Conservation (phyloP, 2,888 invertebrate genomes). For the Gortyna flavago region DNA sequence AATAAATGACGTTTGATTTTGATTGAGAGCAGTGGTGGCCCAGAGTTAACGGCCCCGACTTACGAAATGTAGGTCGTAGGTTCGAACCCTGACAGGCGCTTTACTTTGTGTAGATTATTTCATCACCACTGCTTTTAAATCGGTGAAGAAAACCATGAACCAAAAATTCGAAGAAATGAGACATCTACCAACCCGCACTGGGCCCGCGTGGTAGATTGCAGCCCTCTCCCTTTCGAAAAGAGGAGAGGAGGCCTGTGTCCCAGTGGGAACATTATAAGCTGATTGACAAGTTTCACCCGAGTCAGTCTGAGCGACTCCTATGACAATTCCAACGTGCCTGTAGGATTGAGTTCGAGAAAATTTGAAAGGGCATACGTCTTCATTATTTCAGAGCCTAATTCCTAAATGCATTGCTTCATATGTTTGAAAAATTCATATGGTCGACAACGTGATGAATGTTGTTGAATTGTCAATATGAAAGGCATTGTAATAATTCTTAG, state of each 20-base stretch:
- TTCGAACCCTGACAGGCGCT: neutral
- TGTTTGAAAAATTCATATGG: neutral
- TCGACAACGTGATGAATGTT: neutral
- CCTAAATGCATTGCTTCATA: neutral
- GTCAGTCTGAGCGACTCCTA: neutral
- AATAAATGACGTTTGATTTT: too few relatives aligned
- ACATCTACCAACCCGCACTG: neutral
- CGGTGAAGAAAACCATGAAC: neutral
- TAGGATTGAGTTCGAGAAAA: neutral
- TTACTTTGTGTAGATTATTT: neutral
- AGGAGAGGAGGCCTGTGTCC: too few relatives aligned
- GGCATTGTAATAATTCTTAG: neutral
- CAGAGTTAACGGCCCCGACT: neutral
- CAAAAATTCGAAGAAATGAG: neutral
- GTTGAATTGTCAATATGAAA: neutral
- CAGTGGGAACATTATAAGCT: too few relatives aligned
- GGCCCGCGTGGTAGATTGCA: neutral
- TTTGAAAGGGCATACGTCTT: neutral
- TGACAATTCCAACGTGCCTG: neutral
- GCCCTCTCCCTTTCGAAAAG: too few relatives aligned
- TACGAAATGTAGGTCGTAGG: neutral
- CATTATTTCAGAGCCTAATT: neutral
- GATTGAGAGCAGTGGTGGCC: neutral
- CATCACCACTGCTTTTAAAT: neutral
- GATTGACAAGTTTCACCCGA: neutral